Percentiles rank a stretch among this genome's conserved stretches.
These are phyloP conservation scores for Subacronicta megacephala DNA, from an alignment of 2,888 invertebrate species.

Conservation along the genomic window DNA sequence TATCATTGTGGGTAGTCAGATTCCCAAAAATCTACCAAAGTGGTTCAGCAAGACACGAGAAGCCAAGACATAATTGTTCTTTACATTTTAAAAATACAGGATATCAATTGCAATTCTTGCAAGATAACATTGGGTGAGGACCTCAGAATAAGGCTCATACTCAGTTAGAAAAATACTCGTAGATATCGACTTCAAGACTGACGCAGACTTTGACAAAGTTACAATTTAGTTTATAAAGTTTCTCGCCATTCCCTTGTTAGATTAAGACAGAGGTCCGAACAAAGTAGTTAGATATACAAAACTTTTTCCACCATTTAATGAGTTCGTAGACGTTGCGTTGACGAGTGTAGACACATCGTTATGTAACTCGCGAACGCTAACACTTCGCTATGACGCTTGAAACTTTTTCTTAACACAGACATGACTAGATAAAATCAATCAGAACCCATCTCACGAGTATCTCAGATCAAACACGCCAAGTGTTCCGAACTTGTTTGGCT, in stretches of 20 bases:
- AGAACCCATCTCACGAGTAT: slow-evolving; percentile 77
- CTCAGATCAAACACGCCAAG: slow-evolving; percentile 75
- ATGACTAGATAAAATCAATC: slow-evolving; percentile 80
- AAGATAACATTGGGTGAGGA: too few relatives aligned
- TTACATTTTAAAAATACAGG: too few relatives aligned
- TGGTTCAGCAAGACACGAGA: too few relatives aligned
- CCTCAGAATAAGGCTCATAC: too few relatives aligned
- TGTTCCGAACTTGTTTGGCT: slow-evolving; percentile 78
- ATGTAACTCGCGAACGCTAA: slow-evolving; percentile 35
- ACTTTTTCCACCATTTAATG: slow-evolving; percentile 41
- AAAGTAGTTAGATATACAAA: slow-evolving; percentile 44
- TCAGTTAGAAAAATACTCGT: slow-evolving; percentile 30
- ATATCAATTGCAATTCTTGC: too few relatives aligned
- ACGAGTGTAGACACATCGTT: slow-evolving; percentile 52
- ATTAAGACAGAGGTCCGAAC: slow-evolving; percentile 47
- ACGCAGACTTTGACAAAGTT: slow-evolving; percentile 37
- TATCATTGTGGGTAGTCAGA: too few relatives aligned
- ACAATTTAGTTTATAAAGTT: slow-evolving; percentile 50
- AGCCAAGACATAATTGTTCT: too few relatives aligned
- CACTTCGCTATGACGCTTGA: slow-evolving; percentile 40
- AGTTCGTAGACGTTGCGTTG: slow-evolving; percentile 32
- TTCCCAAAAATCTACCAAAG: too few relatives aligned
- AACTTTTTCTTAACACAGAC: slow-evolving; percentile 72
- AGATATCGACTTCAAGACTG: slow-evolving; percentile 30
- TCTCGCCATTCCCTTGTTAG: slow-evolving; percentile 47